A percentile compares a stretch with the other conserved stretches of the same genome.
These are phyloP conservation scores for Chaetura pelagica DNA, from an alignment of 2,113 vertebrate genomes.

Conservation along the genomic window DNA sequence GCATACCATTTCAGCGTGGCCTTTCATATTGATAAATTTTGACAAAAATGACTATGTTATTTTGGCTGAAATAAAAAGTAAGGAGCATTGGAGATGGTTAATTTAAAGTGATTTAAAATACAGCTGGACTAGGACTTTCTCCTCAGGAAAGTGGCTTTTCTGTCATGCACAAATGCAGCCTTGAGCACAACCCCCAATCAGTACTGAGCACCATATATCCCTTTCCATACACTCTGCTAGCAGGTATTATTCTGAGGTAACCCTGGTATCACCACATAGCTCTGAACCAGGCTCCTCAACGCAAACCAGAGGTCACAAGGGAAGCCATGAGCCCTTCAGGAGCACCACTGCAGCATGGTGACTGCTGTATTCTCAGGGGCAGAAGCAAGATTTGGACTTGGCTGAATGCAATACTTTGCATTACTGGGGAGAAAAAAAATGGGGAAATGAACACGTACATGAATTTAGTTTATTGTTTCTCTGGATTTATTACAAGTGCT, in stretches of 20 bases:
- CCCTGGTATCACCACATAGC: not conserved
- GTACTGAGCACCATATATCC: not conserved
- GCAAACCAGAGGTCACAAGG: not conserved
- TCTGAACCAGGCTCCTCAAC: not conserved
- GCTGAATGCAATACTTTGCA: not conserved
- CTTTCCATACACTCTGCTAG: not conserved
- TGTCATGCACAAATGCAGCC: not conserved
- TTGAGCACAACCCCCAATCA: not conserved
- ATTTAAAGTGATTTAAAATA: not conserved
- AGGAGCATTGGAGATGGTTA: not conserved
- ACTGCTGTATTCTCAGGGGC: not conserved
- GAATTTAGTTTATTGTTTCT: not conserved
- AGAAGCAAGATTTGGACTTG: not conserved
- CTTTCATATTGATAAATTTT: not conserved
- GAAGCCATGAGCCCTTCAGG: not conserved
- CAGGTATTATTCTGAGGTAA: rapidly evolving
- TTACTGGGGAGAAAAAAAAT: too few species aligned
- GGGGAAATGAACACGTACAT: not conserved
- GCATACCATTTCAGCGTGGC: not conserved
- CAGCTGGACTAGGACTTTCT: not conserved
- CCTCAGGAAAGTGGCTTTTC: not conserved
- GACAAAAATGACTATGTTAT: not conserved
- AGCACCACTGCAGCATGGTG: not conserved
- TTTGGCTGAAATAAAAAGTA: not conserved
- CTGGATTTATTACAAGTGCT: not conserved